A percentile compares a stretch with the other conserved stretches of the same genome.
phyloP scores from a whole-genome alignment of 2,113 vertebrate genomes.

The Anarrhichthys ocellatus region DNA sequence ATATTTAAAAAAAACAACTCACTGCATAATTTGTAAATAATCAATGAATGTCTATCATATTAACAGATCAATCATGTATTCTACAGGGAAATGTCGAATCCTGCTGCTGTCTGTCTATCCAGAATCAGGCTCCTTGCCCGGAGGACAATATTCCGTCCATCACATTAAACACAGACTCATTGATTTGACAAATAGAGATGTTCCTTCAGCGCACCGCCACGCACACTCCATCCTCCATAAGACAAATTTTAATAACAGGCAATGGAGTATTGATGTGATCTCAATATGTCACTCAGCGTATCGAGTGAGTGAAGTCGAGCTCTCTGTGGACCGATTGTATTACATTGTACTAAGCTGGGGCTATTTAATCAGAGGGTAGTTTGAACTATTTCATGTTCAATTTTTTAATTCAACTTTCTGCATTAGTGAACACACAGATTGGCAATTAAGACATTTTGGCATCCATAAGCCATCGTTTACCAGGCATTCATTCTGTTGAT shows the following conservation, averaged over 20 bases:
- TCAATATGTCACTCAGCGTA: conserved; percentile 54
- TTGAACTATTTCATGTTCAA: neutral
- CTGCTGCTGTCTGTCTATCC: conserved; percentile 3
- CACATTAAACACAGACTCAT: conserved; percentile 46
- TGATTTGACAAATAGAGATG: conserved; percentile 59
- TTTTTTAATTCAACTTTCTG: conserved; percentile 3
- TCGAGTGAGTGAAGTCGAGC: conserved; percentile 17
- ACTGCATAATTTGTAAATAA: neutral
- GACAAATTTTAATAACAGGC: conserved; percentile 63
- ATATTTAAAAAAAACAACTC: neutral
- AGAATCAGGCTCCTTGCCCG: neutral
- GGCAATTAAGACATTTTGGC: neutral
- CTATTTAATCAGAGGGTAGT: conserved; percentile 14
- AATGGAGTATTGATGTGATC: conserved; percentile 60
- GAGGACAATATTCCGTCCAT: conserved; percentile 28
- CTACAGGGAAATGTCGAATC: neutral
- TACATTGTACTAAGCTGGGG: conserved; percentile 22
- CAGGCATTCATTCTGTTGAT: neutral
- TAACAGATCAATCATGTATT: neutral
- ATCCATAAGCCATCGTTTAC: neutral
- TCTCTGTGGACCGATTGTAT: conserved; percentile 28
- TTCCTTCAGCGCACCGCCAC: neutral
- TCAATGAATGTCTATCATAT: neutral
- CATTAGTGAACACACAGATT: neutral
- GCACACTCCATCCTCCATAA: conserved; percentile 24